Base-by-base conservation (phyloP, 2,888 invertebrate genomes). In the Acanthococcus lagerstroemiae region DNA sequence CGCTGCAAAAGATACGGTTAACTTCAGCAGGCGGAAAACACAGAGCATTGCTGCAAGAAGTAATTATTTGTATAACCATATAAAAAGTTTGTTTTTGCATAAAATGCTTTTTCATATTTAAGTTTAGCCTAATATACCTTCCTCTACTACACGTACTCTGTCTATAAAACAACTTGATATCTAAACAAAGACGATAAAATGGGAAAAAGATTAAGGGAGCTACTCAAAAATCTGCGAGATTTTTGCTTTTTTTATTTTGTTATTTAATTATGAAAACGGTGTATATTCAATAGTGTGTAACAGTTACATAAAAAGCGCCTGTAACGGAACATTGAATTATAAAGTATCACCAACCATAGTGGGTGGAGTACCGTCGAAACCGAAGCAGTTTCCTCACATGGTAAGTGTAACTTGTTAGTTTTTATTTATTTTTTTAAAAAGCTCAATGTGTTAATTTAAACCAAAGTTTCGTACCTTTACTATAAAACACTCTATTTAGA, bases 371-470 rank as follows among this genome's bases (percentile, higher is more conserved):
- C 22, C 15, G 21, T 27, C 61, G 7, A 0, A 27, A 27, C 19
- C 52, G 3, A 61, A 61, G 50, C 44, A 61, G 24, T 61, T 50
- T 27, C 61, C 61, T 26, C 61, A 61, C 30, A 61, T 61, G 61
- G 61, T 61, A 61, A 56, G 12, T 17, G 12, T 37, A 37, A n/a
- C n/a, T 37, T 37, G 37, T 6, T 9, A 6, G 7, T 6, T 37
- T 9, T 37, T 9, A 37, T 37, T 37, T 9, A 37, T 9, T 9
- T 37, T 37, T 37, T 37, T 6, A 15, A 37, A 9, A 37, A 15
- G 37, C 12, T 37, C 12, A 9, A 37, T 15, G n/a, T n/a, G n/a
- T n/a, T n/a, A n/a, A n/a, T n/a, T n/a, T n/a, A n/a, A n/a, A n/a
- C n/a, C n/a, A n/a, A n/a, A n/a, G n/a, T n/a, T n/a, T n/a, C n/a